Conservation (phyloP, 2,888 invertebrate genomes). For the Pheosia gnoma region DNA sequence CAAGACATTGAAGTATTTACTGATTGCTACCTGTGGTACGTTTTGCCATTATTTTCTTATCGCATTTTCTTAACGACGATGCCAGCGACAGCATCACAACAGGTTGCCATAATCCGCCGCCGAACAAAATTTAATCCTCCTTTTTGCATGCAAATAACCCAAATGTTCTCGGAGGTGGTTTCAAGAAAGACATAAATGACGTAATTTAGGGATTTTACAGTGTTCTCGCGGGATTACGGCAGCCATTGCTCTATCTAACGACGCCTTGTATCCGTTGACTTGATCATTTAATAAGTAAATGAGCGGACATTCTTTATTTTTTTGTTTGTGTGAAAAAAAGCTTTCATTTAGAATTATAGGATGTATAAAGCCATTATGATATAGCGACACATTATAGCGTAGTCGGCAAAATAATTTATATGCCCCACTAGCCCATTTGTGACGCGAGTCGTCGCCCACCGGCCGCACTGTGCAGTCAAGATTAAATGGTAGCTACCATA, state of each 20-base stretch:
- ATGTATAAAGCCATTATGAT: too few species aligned
- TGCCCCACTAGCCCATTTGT: too few species aligned
- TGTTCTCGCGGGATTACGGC: slow-evolving; percentile 22
- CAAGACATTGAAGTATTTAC: too few species aligned
- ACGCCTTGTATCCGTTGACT: slow-evolving; percentile 23
- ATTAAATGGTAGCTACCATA: too few species aligned
- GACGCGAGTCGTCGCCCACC: too few species aligned
- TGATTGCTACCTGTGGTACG: too few species aligned
- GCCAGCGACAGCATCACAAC: neutral
- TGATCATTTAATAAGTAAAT: slow-evolving; percentile 40
- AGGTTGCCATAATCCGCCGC: slow-evolving; percentile 2
- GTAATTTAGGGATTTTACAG: slow-evolving; percentile 31
- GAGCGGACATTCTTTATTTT: slow-evolving; percentile 29
- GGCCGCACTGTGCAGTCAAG: too few species aligned
- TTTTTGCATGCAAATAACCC: slow-evolving; percentile 40
- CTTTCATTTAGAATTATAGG: too few species aligned
- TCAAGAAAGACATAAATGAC: slow-evolving; percentile 40
- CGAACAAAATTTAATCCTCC: slow-evolving; percentile 34
- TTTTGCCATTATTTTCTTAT: neutral
- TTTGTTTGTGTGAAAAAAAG: slow-evolving; percentile 5
- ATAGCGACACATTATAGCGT: too few species aligned
- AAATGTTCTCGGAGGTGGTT: slow-evolving; percentile 34
- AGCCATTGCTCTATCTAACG: slow-evolving; percentile 34
- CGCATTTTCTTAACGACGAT: neutral
- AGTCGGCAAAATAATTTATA: too few species aligned